Evolutionary conservation across 2,113 vertebrate species (phyloP).

Genomic region (Ammospiza caudacuta): DNA sequence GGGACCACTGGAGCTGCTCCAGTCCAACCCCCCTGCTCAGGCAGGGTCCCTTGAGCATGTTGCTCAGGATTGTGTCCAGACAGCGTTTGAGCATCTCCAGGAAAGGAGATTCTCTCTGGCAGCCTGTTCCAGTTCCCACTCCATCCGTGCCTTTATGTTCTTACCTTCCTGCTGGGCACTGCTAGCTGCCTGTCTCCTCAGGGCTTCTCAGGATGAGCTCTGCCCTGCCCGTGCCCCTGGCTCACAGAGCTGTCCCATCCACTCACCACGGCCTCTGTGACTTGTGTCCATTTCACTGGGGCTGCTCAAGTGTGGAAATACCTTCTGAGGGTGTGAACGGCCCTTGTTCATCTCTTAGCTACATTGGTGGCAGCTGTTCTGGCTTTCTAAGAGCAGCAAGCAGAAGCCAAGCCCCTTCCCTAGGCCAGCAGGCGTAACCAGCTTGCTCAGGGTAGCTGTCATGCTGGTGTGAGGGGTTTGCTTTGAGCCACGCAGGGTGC

Average conservation of each 20-base stretch:
- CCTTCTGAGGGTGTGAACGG: not conserved
- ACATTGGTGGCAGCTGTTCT: not conserved
- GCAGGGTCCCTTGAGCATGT: not conserved
- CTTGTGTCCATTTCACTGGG: not conserved
- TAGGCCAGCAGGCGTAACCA: fast-evolving
- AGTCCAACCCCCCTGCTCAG: not conserved
- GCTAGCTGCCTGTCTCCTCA: not conserved
- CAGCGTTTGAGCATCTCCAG: not conserved
- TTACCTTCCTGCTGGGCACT: not conserved
- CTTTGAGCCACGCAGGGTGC: not conserved
- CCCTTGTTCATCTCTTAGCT: not conserved
- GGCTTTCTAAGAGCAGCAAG: not conserved
- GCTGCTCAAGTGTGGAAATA: not conserved
- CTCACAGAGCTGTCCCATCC: not conserved
- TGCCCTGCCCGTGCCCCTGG: not conserved
- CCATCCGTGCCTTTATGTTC: not conserved
- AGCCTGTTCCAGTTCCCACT: not conserved
- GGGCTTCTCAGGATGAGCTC: not conserved
- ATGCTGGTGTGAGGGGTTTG: fast-evolving
- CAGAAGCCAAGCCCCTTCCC: not conserved
- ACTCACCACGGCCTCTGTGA: no score
- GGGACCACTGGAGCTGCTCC: not conserved
- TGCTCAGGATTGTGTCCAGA: not conserved
- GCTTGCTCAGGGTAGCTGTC: not conserved
- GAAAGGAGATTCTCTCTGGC: not conserved